Evolutionary conservation across 2,113 vertebrate genomes (phyloP).

Genomic region (Elaphurus davidianus): DNA sequence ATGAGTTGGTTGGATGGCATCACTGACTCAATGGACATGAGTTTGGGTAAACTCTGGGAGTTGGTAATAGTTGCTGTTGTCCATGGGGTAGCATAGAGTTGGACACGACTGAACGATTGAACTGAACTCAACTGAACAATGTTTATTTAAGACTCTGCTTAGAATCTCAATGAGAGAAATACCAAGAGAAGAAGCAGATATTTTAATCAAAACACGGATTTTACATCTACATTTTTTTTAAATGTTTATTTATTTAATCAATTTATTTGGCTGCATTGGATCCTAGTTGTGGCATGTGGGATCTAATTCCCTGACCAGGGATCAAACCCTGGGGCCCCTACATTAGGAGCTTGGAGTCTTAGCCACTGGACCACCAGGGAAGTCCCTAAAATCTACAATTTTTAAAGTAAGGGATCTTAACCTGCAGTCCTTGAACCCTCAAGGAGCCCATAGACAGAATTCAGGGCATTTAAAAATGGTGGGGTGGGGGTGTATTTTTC

Average conservation of each 20-base stretch:
- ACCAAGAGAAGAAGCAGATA: neutral
- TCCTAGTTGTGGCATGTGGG: neutral
- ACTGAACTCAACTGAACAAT: neutral
- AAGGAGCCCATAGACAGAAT: neutral
- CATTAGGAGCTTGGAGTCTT: neutral
- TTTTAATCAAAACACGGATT: neutral
- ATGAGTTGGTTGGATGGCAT: neutral
- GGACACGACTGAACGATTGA: neutral
- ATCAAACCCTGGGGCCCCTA: neutral
- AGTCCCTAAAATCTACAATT: neutral
- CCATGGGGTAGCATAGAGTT: fast-evolving
- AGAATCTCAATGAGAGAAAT: neutral
- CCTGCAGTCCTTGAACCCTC: neutral
- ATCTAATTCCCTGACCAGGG: neutral
- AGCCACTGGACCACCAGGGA: neutral
- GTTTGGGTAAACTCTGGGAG: neutral
- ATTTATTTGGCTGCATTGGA: neutral
- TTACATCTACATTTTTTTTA: neutral
- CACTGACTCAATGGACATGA: neutral
- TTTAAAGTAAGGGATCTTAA: neutral
- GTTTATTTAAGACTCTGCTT: neutral
- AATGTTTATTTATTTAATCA: neutral
- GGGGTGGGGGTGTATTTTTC: neutral
- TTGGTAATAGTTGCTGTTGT: neutral
- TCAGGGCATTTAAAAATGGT: neutral